Conservation (phyloP, 2,797 vertebrate genomes). For the Uromys caudimaculatus region DNA sequence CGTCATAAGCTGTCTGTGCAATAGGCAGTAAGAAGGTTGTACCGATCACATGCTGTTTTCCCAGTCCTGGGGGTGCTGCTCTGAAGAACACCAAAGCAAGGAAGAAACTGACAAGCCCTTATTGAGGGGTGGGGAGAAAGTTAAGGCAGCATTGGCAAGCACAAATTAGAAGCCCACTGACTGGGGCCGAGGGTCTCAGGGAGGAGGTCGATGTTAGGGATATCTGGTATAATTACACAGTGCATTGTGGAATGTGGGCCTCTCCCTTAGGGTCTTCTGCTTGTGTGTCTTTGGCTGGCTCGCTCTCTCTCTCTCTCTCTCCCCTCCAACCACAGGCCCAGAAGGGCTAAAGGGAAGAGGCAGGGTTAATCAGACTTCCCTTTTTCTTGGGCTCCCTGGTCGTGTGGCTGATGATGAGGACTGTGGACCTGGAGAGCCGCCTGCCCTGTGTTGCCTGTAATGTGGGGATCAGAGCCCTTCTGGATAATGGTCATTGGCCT, state of each 20-base stretch:
- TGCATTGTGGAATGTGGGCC: neutral
- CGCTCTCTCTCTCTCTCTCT: too few relatives aligned
- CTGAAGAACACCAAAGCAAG: neutral
- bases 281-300: neutral
- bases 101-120: neutral
- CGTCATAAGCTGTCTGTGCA: neutral
- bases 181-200: neutral
- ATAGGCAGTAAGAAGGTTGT: constrained; percentile 23
- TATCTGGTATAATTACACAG: neutral
- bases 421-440: neutral
- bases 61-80: neutral
- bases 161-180: neutral
- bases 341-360: neutral
- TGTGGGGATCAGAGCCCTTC: neutral
- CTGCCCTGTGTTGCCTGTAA: neutral
- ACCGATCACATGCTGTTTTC: neutral
- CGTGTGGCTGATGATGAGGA: neutral
- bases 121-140: neutral
- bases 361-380: neutral
- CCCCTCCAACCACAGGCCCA: neutral
- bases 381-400: neutral
- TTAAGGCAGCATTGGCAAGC: neutral
- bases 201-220: neutral
- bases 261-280: neutral
- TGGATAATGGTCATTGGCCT: neutral